A percentile compares a stretch with the other conserved stretches of the same genome.
These are phyloP conservation scores for Psilanteris sp. DNA, from an alignment of 1,140 invertebrate species.

Conservation along the genomic window DNA sequence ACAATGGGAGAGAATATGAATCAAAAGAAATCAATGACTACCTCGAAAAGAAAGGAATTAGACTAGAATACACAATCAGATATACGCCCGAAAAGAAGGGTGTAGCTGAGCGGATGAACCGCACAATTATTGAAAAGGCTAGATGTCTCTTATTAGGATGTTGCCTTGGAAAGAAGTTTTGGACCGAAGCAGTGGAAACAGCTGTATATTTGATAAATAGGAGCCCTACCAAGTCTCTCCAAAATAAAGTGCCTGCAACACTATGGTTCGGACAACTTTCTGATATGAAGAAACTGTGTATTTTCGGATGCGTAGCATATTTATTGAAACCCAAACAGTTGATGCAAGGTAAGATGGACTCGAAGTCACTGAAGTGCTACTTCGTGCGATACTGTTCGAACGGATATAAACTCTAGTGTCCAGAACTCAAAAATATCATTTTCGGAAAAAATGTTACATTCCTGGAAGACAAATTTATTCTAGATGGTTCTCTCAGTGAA, in stretches of 20 bases:
- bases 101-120: constrained; percentile 73
- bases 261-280: too few species aligned
- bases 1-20: constrained; percentile 58
- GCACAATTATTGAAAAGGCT: constrained; percentile 70
- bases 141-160: constrained; percentile 69
- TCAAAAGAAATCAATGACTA: constrained; percentile 23
- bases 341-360: constrained; percentile 57
- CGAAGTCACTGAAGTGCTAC: constrained; percentile 61
- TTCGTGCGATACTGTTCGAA: constrained; percentile 53
- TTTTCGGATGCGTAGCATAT: constrained; percentile 38
- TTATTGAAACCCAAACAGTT: constrained; percentile 22
- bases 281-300: too few species aligned
- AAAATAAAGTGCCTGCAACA: too few species aligned
- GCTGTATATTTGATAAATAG: constrained; percentile 69
- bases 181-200: constrained; percentile 73
- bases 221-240: constrained; percentile 27
- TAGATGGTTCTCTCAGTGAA: neutral
- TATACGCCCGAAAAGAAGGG: constrained; percentile 78
- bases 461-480: constrained; percentile 24
- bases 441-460: constrained; percentile 51
- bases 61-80: constrained; percentile 65
- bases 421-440: constrained; percentile 48
- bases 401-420: constrained; percentile 60
- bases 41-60: constrained; percentile 45
- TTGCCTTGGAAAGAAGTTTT: constrained; percentile 67